A percentile compares a stretch with the other conserved stretches of the same genome.
Evolutionary conservation across 2,888 invertebrate species (phyloP).

Genomic region (Dichetophora obliterata): DNA sequence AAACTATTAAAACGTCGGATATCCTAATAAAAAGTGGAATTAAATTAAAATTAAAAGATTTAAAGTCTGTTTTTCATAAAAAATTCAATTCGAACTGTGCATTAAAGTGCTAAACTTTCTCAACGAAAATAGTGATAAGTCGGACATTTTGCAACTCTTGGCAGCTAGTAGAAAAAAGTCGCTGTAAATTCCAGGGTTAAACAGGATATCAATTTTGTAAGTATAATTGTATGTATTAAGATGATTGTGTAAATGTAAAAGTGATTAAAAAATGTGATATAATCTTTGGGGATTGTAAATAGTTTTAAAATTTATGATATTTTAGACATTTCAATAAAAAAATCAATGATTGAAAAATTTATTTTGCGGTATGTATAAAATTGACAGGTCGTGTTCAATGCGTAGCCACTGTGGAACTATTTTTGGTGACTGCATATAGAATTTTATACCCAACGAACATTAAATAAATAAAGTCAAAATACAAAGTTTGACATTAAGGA

Average conservation of each 20-base stretch:
- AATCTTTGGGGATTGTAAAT: conserved; percentile 48
- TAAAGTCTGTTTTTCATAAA: conserved; percentile 35
- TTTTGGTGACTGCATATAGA: too few species aligned
- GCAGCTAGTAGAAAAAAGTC: not conserved
- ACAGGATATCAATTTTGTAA: conserved; percentile 63
- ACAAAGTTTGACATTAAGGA: too few species aligned
- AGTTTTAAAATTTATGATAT: conserved; percentile 43
- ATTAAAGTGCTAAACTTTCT: conserved; percentile 43
- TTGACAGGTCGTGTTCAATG: conserved; percentile 24
- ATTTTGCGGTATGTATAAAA: conserved; percentile 49
- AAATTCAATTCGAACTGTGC: conserved; percentile 29
- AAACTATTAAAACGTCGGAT: conserved; percentile 37
- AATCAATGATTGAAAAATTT: conserved; percentile 46
- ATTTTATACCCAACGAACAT: too few species aligned
- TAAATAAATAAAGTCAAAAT: too few species aligned
- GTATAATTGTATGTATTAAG: conserved; percentile 52
- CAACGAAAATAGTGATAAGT: conserved; percentile 38
- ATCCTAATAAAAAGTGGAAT: conserved; percentile 24
- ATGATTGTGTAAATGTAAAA: conserved; percentile 25
- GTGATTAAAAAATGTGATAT: conserved; percentile 40
- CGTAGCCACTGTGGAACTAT: conserved; percentile 1
- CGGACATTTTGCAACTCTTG: conserved; percentile 25
- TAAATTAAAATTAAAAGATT: conserved; percentile 47
- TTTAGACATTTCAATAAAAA: conserved; percentile 47
- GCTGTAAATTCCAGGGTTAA: conserved; percentile 40